Evolutionary conservation across 2,113 vertebrate genomes (phyloP).

Genomic region (Galbula dea): DNA sequence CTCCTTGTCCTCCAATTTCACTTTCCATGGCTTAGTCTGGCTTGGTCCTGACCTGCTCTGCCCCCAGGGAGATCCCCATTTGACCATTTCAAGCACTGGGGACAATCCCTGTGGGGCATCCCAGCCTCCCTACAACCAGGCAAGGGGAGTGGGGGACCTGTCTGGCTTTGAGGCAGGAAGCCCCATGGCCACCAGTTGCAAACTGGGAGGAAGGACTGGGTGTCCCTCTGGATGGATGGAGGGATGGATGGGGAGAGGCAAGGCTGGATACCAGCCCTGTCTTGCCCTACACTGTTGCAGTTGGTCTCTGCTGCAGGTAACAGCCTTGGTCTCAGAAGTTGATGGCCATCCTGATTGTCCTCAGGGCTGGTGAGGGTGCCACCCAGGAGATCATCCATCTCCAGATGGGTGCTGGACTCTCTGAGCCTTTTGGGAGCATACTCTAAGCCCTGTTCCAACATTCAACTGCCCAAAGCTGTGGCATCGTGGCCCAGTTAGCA

Average conservation of each 20-base stretch:
- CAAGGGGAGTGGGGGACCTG: fast-evolving
- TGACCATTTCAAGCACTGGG: background rate
- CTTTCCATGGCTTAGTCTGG: background rate
- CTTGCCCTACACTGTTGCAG: background rate
- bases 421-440: background rate
- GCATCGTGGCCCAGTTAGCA: fast-evolving
- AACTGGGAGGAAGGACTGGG: background rate
- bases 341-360: background rate
- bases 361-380: background rate
- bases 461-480: too few relatives aligned
- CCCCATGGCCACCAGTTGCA: background rate
- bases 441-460: background rate
- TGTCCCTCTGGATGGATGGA: too few relatives aligned
- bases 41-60: background rate
- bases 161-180: background rate
- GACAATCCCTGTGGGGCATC: background rate
- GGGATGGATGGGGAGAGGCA: background rate
- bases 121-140: fast-evolving
- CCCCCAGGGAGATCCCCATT: background rate
- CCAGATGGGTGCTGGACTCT: background rate
- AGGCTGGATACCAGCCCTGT: background rate
- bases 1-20: background rate
- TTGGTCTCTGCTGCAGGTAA: background rate
- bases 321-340: background rate
- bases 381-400: background rate